Conservation (phyloP, 1,140 invertebrate species). For the Drusus annulatus region DNA sequence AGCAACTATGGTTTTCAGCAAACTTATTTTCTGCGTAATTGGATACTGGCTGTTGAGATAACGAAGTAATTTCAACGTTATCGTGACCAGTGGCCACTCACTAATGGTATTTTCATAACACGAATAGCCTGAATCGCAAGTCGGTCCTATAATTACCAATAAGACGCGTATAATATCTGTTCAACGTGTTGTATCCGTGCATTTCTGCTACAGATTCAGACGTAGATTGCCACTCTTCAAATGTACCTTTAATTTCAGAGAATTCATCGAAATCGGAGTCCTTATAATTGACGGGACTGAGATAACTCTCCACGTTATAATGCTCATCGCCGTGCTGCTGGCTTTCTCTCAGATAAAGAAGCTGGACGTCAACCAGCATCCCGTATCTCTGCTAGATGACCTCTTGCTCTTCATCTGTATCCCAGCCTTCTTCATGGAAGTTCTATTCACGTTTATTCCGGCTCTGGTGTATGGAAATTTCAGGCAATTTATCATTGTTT, state of each 20-base stretch:
- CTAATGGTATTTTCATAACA: too few species aligned
- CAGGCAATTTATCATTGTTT: constrained; percentile 69
- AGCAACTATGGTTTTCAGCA: too few species aligned
- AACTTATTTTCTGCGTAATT: too few species aligned
- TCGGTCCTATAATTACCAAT: too few species aligned
- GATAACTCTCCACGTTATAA: constrained; percentile 68
- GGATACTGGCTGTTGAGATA: too few species aligned
- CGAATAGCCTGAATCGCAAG: too few species aligned
- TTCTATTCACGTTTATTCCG: constrained; percentile 77
- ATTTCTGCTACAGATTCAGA: too few species aligned
- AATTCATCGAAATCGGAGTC: constrained; percentile 66
- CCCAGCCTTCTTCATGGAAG: constrained; percentile 81
- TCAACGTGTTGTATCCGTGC: too few species aligned
- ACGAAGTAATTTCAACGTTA: too few species aligned
- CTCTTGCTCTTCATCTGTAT: constrained; percentile 80
- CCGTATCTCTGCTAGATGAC: constrained; percentile 80
- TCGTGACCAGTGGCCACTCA: too few species aligned
- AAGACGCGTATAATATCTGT: too few species aligned
- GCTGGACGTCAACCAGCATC: constrained; percentile 77
- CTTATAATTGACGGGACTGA: constrained; percentile 69
- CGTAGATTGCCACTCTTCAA: too few species aligned
- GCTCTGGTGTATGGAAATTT: constrained; percentile 72
- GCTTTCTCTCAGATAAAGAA: constrained; percentile 74
- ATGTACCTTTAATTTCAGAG: constrained; percentile 59
- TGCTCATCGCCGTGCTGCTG: constrained; percentile 72